These are phyloP conservation scores for Cherax quadricarinatus DNA, from an alignment of 1,140 invertebrate genomes.

Conservation along the genomic window DNA sequence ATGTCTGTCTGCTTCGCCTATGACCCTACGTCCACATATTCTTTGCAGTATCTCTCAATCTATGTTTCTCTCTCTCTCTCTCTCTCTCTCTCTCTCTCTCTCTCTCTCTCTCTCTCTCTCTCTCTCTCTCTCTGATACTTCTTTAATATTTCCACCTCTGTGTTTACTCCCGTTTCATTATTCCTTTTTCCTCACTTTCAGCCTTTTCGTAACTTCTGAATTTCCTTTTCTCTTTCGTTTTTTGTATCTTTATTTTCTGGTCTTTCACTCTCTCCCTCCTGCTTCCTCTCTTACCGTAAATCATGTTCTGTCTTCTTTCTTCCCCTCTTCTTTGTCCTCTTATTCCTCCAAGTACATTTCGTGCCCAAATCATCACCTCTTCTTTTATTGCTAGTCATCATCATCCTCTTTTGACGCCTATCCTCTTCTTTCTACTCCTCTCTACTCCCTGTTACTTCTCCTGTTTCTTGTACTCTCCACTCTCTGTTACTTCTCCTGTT, in stretches of 20 bases:
- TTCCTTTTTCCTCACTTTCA: background rate
- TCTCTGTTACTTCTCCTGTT: too few species aligned
- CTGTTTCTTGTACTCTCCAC: too few species aligned
- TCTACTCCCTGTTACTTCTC: too few species aligned
- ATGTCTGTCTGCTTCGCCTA: too few species aligned
- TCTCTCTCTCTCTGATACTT: too few species aligned
- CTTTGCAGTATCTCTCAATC: too few species aligned
- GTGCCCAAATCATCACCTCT: too few species aligned
- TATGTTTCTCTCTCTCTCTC: conserved; percentile 9
- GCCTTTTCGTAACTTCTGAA: background rate
- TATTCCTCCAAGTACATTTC: too few species aligned
- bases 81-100: conserved; percentile 10
- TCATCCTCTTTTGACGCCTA: background rate
- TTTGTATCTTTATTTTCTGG: background rate
- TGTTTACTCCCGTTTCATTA: background rate
- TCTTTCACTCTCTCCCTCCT: background rate
- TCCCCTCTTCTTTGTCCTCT: background rate
- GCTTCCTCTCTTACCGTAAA: background rate
- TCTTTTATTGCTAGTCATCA: background rate
- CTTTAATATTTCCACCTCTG: too few species aligned
- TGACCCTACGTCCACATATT: too few species aligned
- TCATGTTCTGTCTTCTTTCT: too few species aligned
- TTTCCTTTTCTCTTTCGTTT: background rate
- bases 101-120: background rate
- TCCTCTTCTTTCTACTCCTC: background rate